Evolutionary conservation across 2,113 vertebrate species (phyloP), one percentile per base, ranked within the genome.

Genomic region (Gymnogyps californianus): DNA sequence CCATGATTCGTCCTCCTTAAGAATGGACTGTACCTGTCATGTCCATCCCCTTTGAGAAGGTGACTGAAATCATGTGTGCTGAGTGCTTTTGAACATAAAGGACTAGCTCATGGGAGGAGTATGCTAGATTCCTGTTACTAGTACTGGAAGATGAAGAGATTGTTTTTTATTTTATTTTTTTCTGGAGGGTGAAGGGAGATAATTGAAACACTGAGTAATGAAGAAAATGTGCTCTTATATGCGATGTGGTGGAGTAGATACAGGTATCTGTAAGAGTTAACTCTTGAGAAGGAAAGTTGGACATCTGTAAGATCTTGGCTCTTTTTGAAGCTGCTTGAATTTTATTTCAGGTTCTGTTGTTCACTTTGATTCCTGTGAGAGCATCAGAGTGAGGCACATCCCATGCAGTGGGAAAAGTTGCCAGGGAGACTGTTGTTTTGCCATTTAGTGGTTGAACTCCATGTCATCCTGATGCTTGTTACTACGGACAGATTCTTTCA

Each of bases 341-440:
- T 95, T 96, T 87, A 59, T 88, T 96, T 96, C 64, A 18, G 52
- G 40, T 94, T 93, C 71, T 95, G 28, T 66, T 96, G 72, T 85
- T 83, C 31, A 29, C 25, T 91, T 90, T 55, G 75, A 69, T 71
- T 94, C 52, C 34, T 76, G 9, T 74, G 93, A 86, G 54, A 90
- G 52, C 80, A 76, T 83, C 44, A 52, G 77, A 49, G 44, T 65
- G 83, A 77, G 66, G 69, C 1, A 3, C 47, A 74, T 58, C 72
- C 67, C 18, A 11, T 55, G 22, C 46, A 65, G n/a, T 36, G 51
- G 55, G 74, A 83, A 58, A 21, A 59, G 74, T 40, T 67, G 69
- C 55, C 72, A 78, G 34, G 46, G 28, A 31, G 66, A 25, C 28
- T n/a, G 34, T n/a, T 5, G 6, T 57, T 92, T 88, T 93, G 66